Base-by-base conservation (phyloP, 92 coral and sea anemone genomes). In the Isaurus tuberculatus region DNA sequence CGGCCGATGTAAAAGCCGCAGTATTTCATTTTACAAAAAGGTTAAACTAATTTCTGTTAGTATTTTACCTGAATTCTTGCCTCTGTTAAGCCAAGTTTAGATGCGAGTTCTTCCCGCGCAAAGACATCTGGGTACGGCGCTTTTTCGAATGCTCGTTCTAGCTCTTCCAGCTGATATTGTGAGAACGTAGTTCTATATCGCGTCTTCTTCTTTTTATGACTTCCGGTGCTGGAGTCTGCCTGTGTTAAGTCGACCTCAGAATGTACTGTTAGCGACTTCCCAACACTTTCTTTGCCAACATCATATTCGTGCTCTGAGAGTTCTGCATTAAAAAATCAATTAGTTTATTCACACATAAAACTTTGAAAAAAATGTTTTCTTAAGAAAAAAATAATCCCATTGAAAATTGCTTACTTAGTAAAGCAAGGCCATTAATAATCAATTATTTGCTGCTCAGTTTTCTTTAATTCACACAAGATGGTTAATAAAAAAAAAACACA, bases 61-160 rank as follows among this genome's bases (percentile, higher is more conserved):
- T 55, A 33, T 51, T 49, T 26, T 77, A 97, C 99, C 93, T 97
- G 99, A 9, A 97, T 95, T 83, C 99, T 85, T 0, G 99, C 99
- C 70, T 97, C 99, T 14, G 99, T 97, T 33, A 97, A 87, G 8
- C 98, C 93, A 36, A 97, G 95, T 85, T 94, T 97, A 1, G 98
- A 85, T 0, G 99, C 99, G 13, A 97, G 86, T 61, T 97, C 99
- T 79, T 97, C 99, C 5, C 99, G 84, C 1, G 99, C 99, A 73
- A 97, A 97, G 51, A 97, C 99, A 40, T 97, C 99, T 8, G 99
- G 99, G 82, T 97, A 97, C 3, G 99, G 99, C n/a, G 99, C 99
- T 84, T 97, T 97, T 29, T 97, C 99, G 31, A 97, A 97, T 2
- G 99, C 98, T 75, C 98, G 85, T 55, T 97, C 99, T 7, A 97